These are phyloP conservation scores for Anoncus sp. DNA, from an alignment of 2,888 invertebrate genomes.

Conservation along the genomic window DNA sequence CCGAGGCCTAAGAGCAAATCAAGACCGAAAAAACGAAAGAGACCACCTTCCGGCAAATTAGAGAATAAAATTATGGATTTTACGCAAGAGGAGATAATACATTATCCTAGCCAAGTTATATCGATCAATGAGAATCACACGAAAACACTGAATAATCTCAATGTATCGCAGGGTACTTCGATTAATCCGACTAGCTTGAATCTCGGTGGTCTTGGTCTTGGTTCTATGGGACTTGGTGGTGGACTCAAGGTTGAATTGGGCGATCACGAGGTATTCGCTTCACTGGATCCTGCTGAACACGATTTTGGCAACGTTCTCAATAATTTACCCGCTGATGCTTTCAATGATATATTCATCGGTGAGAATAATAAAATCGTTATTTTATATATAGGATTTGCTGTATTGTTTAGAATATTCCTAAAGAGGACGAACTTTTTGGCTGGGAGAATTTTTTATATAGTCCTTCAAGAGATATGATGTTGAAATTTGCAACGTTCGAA, in stretches of 20 bases:
- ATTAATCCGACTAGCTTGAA: conserved; percentile 76
- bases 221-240: conserved; percentile 71
- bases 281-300: conserved; percentile 86
- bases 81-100: conserved; percentile 69
- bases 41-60: conserved; percentile 75
- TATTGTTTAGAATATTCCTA: no score
- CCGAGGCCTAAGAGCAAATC: conserved; percentile 82
- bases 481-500: no score
- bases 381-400: no score
- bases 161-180: conserved; percentile 74
- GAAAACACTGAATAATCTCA: conserved; percentile 80
- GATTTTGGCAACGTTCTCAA: conserved; percentile 92
- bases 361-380: conserved; percentile 66
- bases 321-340: conserved; percentile 92
- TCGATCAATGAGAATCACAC: conserved; percentile 64
- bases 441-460: no score
- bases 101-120: conserved; percentile 65
- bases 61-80: conserved; percentile 71
- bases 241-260: conserved; percentile 80
- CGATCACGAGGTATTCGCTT: conserved; percentile 82
- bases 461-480: no score
- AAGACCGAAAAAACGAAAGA: conserved; percentile 80
- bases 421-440: no score
- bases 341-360: conserved; percentile 92
- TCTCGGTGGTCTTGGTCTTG: conserved; percentile 78